Evolutionary conservation across 2,797 vertebrate species (phyloP).

Genomic region (Buceros bicornis): DNA sequence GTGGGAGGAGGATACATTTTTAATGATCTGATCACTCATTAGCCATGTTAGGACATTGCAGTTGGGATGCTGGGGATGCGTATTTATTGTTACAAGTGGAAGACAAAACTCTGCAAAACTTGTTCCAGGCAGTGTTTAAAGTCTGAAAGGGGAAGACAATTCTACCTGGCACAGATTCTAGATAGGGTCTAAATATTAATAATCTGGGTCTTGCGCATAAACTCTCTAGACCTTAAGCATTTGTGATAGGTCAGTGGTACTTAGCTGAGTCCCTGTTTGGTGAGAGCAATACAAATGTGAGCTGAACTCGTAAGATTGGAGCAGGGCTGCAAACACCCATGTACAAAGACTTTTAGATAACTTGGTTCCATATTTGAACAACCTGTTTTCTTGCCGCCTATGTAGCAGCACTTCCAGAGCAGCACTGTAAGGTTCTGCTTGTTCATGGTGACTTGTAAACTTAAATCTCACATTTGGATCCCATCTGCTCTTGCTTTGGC

Average conservation of each 20-base stretch:
- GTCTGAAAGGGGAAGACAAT: background rate
- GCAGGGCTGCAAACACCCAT: background rate
- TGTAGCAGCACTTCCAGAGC: fast-evolving
- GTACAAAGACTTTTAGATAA: background rate
- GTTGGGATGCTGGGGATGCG: background rate
- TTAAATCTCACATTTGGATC: background rate
- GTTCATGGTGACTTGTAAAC: background rate
- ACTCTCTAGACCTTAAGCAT: background rate
- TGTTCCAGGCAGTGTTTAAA: background rate
- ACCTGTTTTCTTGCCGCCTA: background rate
- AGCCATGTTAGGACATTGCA: background rate
- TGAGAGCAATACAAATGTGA: background rate
- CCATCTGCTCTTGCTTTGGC: conserved; percentile 57
- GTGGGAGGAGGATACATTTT: background rate
- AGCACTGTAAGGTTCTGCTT: background rate
- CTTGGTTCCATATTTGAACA: background rate
- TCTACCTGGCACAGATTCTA: background rate
- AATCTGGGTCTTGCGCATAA: background rate
- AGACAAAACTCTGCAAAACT: background rate
- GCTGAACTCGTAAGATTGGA: background rate
- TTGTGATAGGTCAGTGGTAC: background rate
- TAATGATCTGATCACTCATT: background rate
- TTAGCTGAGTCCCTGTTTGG: background rate
- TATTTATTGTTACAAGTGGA: background rate
- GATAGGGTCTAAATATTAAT: background rate